Conservation (phyloP, 2,113 vertebrate species). For the Cephalopterus ornatus region DNA sequence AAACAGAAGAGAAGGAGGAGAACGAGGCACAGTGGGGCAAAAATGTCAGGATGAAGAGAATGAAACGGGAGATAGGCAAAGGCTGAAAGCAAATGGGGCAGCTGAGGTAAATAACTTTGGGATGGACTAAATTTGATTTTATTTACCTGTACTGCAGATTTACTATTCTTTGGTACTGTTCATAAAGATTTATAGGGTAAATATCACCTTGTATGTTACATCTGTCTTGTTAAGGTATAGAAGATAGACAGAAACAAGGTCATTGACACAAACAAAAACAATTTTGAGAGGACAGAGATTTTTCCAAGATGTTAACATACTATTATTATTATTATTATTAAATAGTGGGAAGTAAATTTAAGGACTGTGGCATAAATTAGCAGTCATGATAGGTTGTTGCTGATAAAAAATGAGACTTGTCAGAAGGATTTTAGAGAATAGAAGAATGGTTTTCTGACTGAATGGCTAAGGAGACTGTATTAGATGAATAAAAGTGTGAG, state of each 20-base stretch:
- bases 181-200: not conserved
- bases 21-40: not conserved
- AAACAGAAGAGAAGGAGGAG: not conserved
- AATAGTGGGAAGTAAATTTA: not conserved
- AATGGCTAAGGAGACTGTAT: not conserved
- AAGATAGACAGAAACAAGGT: not conserved
- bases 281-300: not conserved
- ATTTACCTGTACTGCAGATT: not conserved
- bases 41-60: not conserved
- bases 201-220: not conserved
- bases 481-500: not conserved
- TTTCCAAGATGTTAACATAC: not conserved
- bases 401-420: not conserved
- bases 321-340: not conserved
- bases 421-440: not conserved
- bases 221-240: not conserved
- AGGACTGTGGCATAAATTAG: not conserved
- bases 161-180: not conserved
- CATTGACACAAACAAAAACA: not conserved
- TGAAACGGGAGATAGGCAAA: not conserved
- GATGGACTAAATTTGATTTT: not conserved
- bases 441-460: not conserved
- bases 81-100: not conserved
- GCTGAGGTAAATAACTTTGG: not conserved
- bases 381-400: not conserved